Base-by-base conservation (phyloP, 2,113 vertebrate genomes). In the Chaetura pelagica region DNA sequence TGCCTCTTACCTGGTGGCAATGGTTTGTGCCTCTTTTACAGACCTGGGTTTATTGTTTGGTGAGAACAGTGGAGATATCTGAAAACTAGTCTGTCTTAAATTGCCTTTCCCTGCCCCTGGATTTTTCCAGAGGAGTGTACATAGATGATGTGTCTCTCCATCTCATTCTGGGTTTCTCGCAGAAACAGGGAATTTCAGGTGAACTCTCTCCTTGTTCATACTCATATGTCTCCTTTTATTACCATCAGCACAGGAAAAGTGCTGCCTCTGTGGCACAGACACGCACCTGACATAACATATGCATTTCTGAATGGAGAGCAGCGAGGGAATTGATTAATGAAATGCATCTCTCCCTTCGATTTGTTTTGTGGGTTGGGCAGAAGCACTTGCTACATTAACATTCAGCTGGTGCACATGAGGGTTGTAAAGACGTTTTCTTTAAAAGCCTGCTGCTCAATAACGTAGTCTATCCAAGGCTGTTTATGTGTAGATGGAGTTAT, bases 321-420 rank as follows among this genome's bases (percentile, higher is more conserved):
- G 92, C 2, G 0, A 75, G 89, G 69, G 68, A 90, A 68, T 58
- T 80, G 93, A 55, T 86, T 87, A 79, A 94, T 86, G 91, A 94
- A 94, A 84, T 64, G 69, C 87, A 58, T 84, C 91, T 66, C 71
- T 42, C 3, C 0, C 89, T 83, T 72, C 1, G 4, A 67, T 95
- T 87, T 91, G 87, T 90, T 90, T 40, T 19, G 6, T 76, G 93
- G 82, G 63, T 10, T 92, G 82, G 87, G 83, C 88, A 94, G 68
- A 76, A 84, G 69, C 40, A 4, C 64, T 95, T 26, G n/a, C 80
- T 74, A 4, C 62, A 89, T 94, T 89, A 94, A 91, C 93, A 96
- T 97, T 93, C 94, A 84, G 82, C 85, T 88, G 67, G 62, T 78
- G 92, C 48, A 44, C 46, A 38, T 23, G 42, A 78, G 57, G 72